A percentile compares a stretch with the other conserved stretches of the same genome.
These are phyloP conservation scores for Trichogramma dendrolimi DNA, from an alignment of 2,888 invertebrate species.

Conservation along the genomic window DNA sequence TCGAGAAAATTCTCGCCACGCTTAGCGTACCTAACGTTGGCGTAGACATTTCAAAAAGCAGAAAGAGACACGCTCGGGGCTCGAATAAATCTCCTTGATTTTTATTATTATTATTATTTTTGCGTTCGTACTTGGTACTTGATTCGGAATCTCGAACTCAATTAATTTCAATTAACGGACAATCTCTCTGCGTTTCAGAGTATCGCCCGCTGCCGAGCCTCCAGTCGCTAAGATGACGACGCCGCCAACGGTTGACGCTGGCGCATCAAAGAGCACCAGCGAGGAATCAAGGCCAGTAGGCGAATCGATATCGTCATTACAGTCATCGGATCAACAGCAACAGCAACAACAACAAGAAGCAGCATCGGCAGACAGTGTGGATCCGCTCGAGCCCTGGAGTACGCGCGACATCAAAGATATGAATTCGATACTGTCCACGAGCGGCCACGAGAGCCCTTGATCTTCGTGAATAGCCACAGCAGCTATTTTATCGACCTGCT, in stretches of 20 bases:
- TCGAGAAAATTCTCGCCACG: no score
- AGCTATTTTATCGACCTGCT: background rate
- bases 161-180: no score
- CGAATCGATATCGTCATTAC: constrained; percentile 2
- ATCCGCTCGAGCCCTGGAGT: constrained; percentile 72
- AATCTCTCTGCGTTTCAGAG: constrained; percentile 45
- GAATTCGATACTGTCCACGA: constrained; percentile 60
- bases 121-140: no score
- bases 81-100: no score
- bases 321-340: constrained; percentile 21
- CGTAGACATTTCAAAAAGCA: no score
- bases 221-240: background rate
- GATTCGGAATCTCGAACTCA: no score
- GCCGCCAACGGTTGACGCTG: constrained; percentile 52
- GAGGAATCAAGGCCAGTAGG: constrained; percentile 39
- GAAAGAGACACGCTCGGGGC: no score
- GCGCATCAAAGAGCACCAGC: constrained; percentile 54
- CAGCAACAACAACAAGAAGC: background rate
- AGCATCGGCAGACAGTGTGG: constrained; percentile 36
- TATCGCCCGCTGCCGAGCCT: constrained; percentile 45
- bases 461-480: background rate
- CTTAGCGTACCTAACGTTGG: no score
- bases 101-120: no score
- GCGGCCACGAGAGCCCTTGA: background rate
- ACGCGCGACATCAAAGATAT: constrained; percentile 67